Base-by-base conservation (phyloP, 23 tunicate species). In the Halocynthia roretzi region DNA sequence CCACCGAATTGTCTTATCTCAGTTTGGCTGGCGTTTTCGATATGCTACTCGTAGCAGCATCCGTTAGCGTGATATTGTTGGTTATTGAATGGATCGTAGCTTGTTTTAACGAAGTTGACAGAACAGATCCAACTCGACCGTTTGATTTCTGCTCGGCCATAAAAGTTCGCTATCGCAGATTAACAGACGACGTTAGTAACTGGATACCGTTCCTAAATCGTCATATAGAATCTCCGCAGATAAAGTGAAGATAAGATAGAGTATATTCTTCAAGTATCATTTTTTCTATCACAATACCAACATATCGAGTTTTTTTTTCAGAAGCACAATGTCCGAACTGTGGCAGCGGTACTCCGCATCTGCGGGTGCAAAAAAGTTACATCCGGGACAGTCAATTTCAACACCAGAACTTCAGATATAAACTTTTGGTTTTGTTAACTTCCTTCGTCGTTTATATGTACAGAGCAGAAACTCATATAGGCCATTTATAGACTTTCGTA, bases 11-110 rank as follows among this genome's bases (percentile, higher is more conserved):
- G 6, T 77, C 74, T 15, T 82, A 51, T 69, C 20, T 68, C 70
- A 83, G 94, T 64, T 22, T 87, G 11, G 68, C 87, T 2, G 90
- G 90, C 0, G 90, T 81, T 53, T 85, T 85, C 58, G 51, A 53
- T n/a, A 76, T 90, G 89, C 80, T 90, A 23, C 7, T 76, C 6
- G 77, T 51, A 1, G 90, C 80, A 5, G 90, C 97, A 12, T 62
- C 56, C 9, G 62, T 61, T 10, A 90, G 97, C 63, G 5, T 90
- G 18, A 12, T 77, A 5, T 75, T 90, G 31, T 15, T 90, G 40
- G 15, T 63, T 9, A 12, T 85, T 23, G 97, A 90, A 72, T 90
- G 97, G 97, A 19, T 90, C 8, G 83, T 81, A 5, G 83, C 87
- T 5, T 79, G 81, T 6, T 83, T 77, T 48, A 17, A 31, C 5